Evolutionary conservation across 2,888 invertebrate genomes (phyloP).

Genomic region (Tipula helvola): DNA sequence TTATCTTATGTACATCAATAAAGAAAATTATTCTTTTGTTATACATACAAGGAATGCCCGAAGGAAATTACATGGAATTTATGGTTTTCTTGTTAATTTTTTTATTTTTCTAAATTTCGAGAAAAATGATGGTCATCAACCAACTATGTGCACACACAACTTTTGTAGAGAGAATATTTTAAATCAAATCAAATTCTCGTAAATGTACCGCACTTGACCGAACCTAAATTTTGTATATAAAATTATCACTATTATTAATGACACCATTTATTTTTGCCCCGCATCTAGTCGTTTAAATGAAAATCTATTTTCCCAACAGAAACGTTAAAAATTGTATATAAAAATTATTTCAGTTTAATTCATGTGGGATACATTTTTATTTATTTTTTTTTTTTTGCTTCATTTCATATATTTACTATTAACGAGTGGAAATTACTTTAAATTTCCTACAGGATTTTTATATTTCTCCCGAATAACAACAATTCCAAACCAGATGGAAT

Average conservation of each 20-base stretch:
- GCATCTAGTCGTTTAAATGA: not conserved
- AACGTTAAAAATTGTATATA: not conserved
- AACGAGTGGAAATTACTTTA: not conserved
- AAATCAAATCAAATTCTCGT: not conserved
- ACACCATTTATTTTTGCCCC: not conserved
- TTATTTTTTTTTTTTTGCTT: not conserved
- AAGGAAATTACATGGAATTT: constrained; percentile 7
- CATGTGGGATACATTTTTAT: not conserved
- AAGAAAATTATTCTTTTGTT: not conserved
- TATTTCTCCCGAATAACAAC: not conserved
- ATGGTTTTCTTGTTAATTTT: not conserved
- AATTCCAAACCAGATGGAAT: not conserved
- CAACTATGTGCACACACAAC: not conserved
- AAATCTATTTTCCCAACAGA: not conserved
- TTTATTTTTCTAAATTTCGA: not conserved
- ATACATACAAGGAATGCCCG: not conserved
- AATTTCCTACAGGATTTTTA: not conserved
- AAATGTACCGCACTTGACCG: not conserved
- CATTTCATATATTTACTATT: not conserved
- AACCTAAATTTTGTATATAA: not conserved
- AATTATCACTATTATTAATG: not conserved
- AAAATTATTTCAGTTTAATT: not conserved
- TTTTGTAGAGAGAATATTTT: not conserved
- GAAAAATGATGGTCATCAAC: not conserved
- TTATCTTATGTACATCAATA: not conserved